phyloP scores from a whole-genome alignment of 2,888 invertebrate species.

The Drosophila tanythrix region DNA sequence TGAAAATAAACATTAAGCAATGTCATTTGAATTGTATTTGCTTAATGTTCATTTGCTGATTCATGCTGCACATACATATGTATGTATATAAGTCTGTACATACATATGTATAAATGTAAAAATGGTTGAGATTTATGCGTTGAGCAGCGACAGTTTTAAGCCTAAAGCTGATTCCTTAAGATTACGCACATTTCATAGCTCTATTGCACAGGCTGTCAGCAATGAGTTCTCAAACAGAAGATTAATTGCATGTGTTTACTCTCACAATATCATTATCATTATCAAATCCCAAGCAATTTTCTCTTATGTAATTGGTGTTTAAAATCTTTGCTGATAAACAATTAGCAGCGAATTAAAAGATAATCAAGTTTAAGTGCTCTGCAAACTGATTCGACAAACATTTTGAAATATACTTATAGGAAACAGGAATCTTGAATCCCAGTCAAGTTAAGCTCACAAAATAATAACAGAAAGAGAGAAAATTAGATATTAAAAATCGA shows the following conservation, averaged over 20 bases:
- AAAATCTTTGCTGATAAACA: conserved; percentile 31
- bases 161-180: not conserved
- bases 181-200: conserved; percentile 21
- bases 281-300: conserved; percentile 20
- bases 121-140: not conserved
- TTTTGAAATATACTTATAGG: not conserved
- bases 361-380: conserved; percentile 44
- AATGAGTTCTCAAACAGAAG: conserved; percentile 19
- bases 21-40: conserved; percentile 41
- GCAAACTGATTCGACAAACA: conserved; percentile 24
- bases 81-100: not conserved
- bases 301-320: conserved; percentile 38
- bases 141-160: not conserved
- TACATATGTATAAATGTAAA: not conserved
- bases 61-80: not conserved
- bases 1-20: conserved; percentile 70
- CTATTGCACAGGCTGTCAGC: conserved; percentile 31
- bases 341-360: conserved; percentile 58
- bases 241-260: conserved; percentile 31
- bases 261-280: conserved; percentile 11
- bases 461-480: not conserved
- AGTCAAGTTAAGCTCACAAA: not conserved
- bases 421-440: not conserved
- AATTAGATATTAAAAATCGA: not conserved
- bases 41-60: conserved; percentile 19